Evolutionary conservation across 1,140 invertebrate species (phyloP).

Genomic region (Drosophila lacertosa): DNA sequence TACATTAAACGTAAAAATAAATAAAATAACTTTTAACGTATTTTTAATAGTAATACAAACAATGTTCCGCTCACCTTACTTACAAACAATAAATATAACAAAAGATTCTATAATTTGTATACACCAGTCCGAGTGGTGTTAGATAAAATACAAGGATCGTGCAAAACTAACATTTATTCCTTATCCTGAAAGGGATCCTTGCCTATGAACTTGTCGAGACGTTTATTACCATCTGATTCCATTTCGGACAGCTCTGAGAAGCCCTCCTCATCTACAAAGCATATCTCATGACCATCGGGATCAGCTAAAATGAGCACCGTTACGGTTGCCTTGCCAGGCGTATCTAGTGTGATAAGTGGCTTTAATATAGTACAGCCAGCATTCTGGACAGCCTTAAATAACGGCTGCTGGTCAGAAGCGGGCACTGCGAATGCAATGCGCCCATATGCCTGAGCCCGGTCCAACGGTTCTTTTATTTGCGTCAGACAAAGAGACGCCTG

Average conservation of each 20-base stretch:
- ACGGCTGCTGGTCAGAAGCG: constrained; percentile 88
- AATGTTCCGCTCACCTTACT: too few relatives aligned
- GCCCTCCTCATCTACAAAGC: constrained; percentile 98
- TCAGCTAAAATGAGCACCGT: constrained; percentile 97
- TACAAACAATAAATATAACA: not conserved
- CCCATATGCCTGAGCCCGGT: constrained; percentile 96
- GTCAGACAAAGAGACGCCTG: constrained; percentile 91
- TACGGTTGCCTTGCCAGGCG: constrained; percentile 98
- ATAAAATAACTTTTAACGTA: too few relatives aligned
- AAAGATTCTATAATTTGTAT: constrained; percentile 7
- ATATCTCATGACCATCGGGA: constrained; percentile 99
- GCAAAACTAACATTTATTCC: constrained; percentile 18
- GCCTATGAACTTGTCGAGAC: constrained; percentile 91
- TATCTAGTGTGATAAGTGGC: constrained; percentile 94
- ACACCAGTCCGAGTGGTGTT: too few relatives aligned
- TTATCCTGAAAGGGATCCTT: constrained; percentile 82
- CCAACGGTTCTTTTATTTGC: constrained; percentile 88
- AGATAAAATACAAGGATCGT: too few relatives aligned
- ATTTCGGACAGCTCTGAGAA: constrained; percentile 94
- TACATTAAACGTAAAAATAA: too few relatives aligned
- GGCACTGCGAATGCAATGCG: constrained; percentile 97
- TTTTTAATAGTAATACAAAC: too few relatives aligned
- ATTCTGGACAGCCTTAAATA: constrained; percentile 91
- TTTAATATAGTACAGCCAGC: constrained; percentile 92
- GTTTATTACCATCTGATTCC: constrained; percentile 91